These are phyloP conservation scores for Anseranas semipalmata DNA, from an alignment of 2,113 vertebrate species.

Conservation along the genomic window DNA sequence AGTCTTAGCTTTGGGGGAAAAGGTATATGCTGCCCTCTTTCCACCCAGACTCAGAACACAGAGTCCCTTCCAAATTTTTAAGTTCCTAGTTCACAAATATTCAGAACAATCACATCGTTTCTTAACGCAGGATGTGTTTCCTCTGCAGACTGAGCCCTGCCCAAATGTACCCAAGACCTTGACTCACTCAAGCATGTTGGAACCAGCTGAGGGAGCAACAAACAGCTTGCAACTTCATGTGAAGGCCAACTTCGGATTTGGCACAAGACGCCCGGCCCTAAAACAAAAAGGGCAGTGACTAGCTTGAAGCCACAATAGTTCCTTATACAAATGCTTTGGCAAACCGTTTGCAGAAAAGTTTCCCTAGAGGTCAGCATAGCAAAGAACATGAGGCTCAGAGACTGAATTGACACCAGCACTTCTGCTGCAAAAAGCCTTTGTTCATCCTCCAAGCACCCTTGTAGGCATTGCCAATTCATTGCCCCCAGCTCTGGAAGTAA, in stretches of 20 bases:
- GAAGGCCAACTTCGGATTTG: background rate
- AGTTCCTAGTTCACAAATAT: background rate
- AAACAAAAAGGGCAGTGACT: background rate
- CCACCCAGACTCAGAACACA: background rate
- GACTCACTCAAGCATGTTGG: background rate
- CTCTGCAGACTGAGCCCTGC: background rate
- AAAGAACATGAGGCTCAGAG: background rate
- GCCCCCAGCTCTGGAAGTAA: background rate
- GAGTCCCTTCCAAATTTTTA: background rate
- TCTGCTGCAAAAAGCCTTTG: background rate
- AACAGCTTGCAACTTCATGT: background rate
- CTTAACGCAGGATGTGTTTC: background rate
- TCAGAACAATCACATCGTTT: fast-evolving
- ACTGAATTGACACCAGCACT: fast-evolving
- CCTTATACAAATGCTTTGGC: background rate
- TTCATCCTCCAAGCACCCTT: background rate
- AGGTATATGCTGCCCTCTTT: background rate
- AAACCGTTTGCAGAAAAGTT: background rate
- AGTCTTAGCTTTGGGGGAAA: background rate
- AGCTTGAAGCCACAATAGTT: background rate
- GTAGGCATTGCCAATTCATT: background rate
- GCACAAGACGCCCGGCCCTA: background rate
- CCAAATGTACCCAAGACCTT: background rate
- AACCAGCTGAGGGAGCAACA: background rate
- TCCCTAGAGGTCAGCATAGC: conserved; percentile 41